Evolutionary conservation across 2,797 vertebrate genomes (phyloP), one percentile per base, ranked within the genome.

Genomic region (Sebastes taczanowskii): DNA sequence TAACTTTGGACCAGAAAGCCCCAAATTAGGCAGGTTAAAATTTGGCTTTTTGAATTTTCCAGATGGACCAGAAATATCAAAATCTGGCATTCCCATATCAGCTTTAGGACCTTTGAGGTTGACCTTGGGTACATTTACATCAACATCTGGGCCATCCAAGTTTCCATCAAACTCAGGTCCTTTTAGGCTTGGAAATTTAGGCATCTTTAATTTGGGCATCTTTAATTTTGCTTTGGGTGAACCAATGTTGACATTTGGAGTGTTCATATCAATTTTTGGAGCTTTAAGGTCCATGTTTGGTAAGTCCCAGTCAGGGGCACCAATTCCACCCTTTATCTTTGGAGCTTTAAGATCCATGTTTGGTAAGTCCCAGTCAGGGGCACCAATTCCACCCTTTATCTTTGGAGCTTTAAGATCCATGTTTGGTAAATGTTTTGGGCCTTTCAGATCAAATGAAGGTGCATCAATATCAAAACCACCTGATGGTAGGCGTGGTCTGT

Each of bases 41-140:
- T 67, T 18, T 8, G 65, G 65, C 46, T 52, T 67, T 66, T 74
- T 86, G 0, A 89, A 30, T 67, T 80, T 94, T 18, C 86, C 67
- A 5, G 87, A 90, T 16, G 86, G 88, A 5, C 65, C 77, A 53
- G 70, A 18, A 2, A 92, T 13, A 52, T 91, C 70, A 20, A 80
- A 2, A 68, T 91, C 67, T 18, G 91, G 89, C 30, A 81, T 49
- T 27, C 75, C 74, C 2, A 94, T 11, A 1, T 82, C 67, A 52
- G 72, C 70, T 64, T 89, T 88, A 1, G 92, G 82, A 61, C 59
- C 84, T 60, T 82, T 92, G 0, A 93, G 16, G 6, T 90, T 87
- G 4, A 82, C 3, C 20, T 87, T 84, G 9, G 91, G 88, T 20
- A 52, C 34, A 63, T 84, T 76, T 0, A 90, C 8, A 14, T 87